Conservation (phyloP, 2,113 vertebrate species). For the Salvator merianae region DNA sequence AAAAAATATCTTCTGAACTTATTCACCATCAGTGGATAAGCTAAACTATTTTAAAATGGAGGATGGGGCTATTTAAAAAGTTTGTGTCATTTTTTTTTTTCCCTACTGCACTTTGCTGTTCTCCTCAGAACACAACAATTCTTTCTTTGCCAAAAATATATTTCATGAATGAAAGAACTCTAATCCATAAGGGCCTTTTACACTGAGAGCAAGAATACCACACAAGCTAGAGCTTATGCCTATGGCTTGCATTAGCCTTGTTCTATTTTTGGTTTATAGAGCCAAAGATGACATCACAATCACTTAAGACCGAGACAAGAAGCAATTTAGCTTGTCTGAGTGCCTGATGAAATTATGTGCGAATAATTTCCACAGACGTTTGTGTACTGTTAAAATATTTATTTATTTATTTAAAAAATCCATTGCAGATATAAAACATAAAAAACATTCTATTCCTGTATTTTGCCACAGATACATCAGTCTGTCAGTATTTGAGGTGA, state of each 20-base stretch:
- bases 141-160: constrained; percentile 38
- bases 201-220: constrained; percentile 64
- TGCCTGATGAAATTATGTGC: constrained; percentile 37
- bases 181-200: constrained; percentile 59
- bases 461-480: not conserved
- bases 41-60: too few species aligned
- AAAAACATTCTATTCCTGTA: not conserved
- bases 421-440: not conserved
- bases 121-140: constrained; percentile 8
- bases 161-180: constrained; percentile 63
- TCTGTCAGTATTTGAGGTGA: not conserved
- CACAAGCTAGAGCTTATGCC: constrained; percentile 72
- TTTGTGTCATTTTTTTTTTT: too few species aligned
- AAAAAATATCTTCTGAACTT: too few species aligned
- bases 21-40: too few species aligned
- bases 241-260: constrained; percentile 52
- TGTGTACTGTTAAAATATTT: not conserved
- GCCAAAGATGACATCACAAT: constrained; percentile 43
- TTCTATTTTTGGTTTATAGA: constrained; percentile 65
- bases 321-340: constrained; percentile 52
- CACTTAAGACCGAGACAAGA: constrained; percentile 23
- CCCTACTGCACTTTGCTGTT: too few species aligned
- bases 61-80: too few species aligned
- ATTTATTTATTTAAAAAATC: constrained; percentile 5
- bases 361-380: constrained; percentile 8